Evolutionary conservation across 2,888 invertebrate species (phyloP), one percentile per base, ranked within the genome.

Genomic region (Drosophila lutescens): DNA sequence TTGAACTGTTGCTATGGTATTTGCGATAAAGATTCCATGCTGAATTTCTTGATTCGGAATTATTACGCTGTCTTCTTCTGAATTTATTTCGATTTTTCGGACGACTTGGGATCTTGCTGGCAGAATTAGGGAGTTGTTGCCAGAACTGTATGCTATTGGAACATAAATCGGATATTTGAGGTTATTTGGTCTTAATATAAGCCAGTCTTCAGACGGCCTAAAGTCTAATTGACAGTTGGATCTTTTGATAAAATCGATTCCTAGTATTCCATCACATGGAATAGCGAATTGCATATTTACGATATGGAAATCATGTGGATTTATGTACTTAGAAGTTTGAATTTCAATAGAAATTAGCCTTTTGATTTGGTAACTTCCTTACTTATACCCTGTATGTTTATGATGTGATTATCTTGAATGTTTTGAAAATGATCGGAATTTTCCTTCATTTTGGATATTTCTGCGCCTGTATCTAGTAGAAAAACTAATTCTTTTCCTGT

Each of bases 31-130:
- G 15, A 49, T 49, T 20, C 34, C 49, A 10, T 43, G 43, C 20
- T 50, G 20, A 2, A 50, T 50, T 50, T 50, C 36, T 43, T 26
- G 26, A 26, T 26, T 26, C 26, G 26, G 26, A 26, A n/a, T n/a
- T n/a, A n/a, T n/a, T n/a, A n/a, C n/a, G n/a, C n/a, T n/a, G n/a
- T n/a, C n/a, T n/a, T n/a, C n/a, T n/a, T n/a, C n/a, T n/a, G n/a
- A n/a, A n/a, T n/a, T n/a, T n/a, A n/a, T n/a, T n/a, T n/a, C n/a
- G 12, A 50, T 63, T 32, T 32, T 32, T 32, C 55, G 20, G 17
- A 50, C 15, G 5, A 43, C 49, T 57, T 63, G 50, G 10, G 50
- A 56, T 63, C 50, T 50, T 50, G 43, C 36, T 36, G 44, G 15
- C n/a, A 50, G 15, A 40, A 53, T 12, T 23, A 46, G 10, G 13